These are phyloP conservation scores for Hetaerina americana DNA, from an alignment of 1,140 invertebrate species.

Conservation along the genomic window DNA sequence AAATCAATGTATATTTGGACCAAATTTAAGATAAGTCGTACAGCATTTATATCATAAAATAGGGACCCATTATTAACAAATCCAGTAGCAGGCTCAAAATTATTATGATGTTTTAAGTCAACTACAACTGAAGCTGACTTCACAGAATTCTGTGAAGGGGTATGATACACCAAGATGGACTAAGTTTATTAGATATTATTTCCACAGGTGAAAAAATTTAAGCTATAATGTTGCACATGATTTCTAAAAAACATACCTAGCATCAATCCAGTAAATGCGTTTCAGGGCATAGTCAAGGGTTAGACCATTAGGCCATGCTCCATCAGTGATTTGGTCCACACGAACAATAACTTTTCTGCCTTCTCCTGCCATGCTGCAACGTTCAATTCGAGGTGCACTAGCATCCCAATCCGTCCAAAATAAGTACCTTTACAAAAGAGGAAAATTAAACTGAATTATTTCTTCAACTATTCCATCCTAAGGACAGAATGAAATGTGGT, in stretches of 20 bases:
- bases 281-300: conserved; percentile 44
- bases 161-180: too few species aligned
- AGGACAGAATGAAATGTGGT: too few species aligned
- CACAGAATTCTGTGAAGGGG: too few species aligned
- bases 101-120: too few species aligned
- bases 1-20: too few species aligned
- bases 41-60: too few species aligned
- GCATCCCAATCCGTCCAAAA: conserved; percentile 52
- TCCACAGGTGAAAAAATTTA: conserved; percentile 4
- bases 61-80: too few species aligned
- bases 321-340: conserved; percentile 33
- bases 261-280: conserved; percentile 55
- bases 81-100: too few species aligned
- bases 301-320: conserved; percentile 56
- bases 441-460: conserved; percentile 9
- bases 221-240: too few species aligned
- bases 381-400: conserved; percentile 41
- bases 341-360: conserved; percentile 33
- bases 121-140: too few species aligned
- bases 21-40: too few species aligned
- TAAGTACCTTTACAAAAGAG: conserved; percentile 29
- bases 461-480: too few species aligned
- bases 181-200: not conserved
- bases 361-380: conserved; percentile 45
- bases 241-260: conserved; percentile 37